These are phyloP conservation scores for Pachypanchax playfairii DNA, from an alignment of 2,113 vertebrate genomes.

Conservation along the genomic window DNA sequence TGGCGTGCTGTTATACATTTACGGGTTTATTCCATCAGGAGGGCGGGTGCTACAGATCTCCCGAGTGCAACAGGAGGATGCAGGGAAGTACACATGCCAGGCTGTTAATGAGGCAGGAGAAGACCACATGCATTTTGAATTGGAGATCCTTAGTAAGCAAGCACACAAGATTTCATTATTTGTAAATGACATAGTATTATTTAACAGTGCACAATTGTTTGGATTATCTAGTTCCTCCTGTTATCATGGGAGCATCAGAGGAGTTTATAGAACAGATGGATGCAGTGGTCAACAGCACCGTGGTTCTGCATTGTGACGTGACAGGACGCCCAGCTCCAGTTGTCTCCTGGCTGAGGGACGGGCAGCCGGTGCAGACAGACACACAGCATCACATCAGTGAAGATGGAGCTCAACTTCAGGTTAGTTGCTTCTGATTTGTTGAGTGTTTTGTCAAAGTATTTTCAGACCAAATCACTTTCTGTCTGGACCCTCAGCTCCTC, in stretches of 20 bases:
- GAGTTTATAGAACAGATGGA: conserved; percentile 84
- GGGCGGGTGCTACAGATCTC: conserved; percentile 88
- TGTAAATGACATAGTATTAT: too few species aligned
- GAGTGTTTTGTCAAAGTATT: not conserved
- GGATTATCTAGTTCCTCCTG: conserved; percentile 81
- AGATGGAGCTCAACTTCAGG: conserved; percentile 83
- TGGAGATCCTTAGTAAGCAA: conserved; percentile 86
- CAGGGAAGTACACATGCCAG: conserved; percentile 86
- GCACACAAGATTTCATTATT: not conserved
- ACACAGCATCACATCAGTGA: conserved; percentile 80
- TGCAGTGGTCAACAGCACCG: conserved; percentile 79
- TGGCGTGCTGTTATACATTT: not conserved
- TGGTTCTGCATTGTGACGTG: conserved; percentile 81
- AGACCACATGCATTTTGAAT: conserved; percentile 87
- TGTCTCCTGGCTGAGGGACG: conserved; percentile 86
- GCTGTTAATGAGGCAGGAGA: conserved; percentile 86
- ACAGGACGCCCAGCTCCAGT: conserved; percentile 79
- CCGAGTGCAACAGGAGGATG: conserved; percentile 77
- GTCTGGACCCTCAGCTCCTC: conserved; percentile 76
- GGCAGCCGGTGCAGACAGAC: conserved; percentile 70
- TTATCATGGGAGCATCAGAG: conserved; percentile 76
- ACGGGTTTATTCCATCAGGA: conserved; percentile 68
- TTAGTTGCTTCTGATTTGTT: conserved; percentile 31
- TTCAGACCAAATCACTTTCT: not conserved
- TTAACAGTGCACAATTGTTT: too few species aligned